Evolutionary conservation across 2,888 invertebrate species (phyloP), one percentile per base, ranked within the genome.

Genomic region (Liposcelis brunnea): DNA sequence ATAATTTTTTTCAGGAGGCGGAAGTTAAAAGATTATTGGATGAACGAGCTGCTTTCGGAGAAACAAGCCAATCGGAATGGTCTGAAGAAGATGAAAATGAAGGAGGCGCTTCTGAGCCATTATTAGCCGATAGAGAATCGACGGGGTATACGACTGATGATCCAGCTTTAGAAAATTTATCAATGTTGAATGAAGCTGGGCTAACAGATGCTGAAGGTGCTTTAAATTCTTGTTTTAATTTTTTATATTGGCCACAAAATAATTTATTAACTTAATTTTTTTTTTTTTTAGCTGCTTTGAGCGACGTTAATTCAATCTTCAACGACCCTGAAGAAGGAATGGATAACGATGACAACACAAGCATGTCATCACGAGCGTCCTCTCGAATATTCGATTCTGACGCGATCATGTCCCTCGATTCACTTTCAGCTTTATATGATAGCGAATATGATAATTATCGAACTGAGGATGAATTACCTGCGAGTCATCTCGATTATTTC

Each of bases 111-210:
- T 74, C 74, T n/a, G 75, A 69, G 50, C 68, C 67, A 10, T 55
- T 69, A n/a, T 53, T 69, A 26, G 65, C 65, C 42, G 70, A 71
- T 50, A 55, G 67, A 42, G 72, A 72, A 54, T 83, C 82, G 51
- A 81, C 83, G 1, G 84, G 84, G 19, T 86, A 85, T 59, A 83
- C 81, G n/a, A 85, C 84, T 1, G 85, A 86, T 63, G 85, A 86
- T 63, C 84, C 84, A 1, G 84, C 83, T 12, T 67, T 85, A 10
- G 85, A 86, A 63, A 85, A 86, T 63, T 76, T 83, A 43, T 85
- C 85, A 34, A 76, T 86, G 71, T 63, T 85, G 14, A 84, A 86
- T 64, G 86, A 86, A 63, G 80, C 83, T 15, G 85, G 85, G 7
- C 71, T 86, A 37, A 86, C 85, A 2, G 86, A 86, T 65, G 85